Evolutionary conservation across 2,113 vertebrate species (phyloP).

Genomic region (Odocoileus hemionus): DNA sequence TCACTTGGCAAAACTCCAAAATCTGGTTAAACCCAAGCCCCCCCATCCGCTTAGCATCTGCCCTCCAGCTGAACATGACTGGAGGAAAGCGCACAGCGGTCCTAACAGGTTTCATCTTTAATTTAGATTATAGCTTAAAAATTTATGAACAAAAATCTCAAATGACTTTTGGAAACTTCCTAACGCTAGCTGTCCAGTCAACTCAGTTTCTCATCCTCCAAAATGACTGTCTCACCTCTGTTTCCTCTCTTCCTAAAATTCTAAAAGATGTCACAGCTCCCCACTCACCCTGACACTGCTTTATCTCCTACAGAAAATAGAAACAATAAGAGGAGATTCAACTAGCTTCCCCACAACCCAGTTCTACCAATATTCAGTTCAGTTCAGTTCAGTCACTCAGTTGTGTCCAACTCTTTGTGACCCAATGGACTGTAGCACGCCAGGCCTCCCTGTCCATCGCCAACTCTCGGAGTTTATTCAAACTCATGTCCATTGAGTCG

Average conservation of each 20-base stretch:
- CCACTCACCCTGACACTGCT: not conserved
- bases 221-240: not conserved
- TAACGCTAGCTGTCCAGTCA: not conserved
- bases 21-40: not conserved
- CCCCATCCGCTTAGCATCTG: not conserved
- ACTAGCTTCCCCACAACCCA: not conserved
- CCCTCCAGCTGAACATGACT: not conserved
- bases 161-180: not conserved
- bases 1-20: not conserved
- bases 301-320: not conserved
- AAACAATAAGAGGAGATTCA: not conserved
- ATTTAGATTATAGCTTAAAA: slow-evolving; percentile 15
- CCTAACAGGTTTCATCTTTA: not conserved
- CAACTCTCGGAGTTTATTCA: not conserved
- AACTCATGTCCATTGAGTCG: not conserved
- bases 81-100: not conserved
- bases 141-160: not conserved
- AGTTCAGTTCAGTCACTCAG: not conserved
- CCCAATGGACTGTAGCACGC: not conserved
- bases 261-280: not conserved
- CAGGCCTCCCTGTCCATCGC: too few species aligned
- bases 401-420: not conserved
- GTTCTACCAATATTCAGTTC: not conserved
- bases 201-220: not conserved
- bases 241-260: not conserved